Conservation (phyloP, 1,140 invertebrate species). For the Plutomurus gul region DNA sequence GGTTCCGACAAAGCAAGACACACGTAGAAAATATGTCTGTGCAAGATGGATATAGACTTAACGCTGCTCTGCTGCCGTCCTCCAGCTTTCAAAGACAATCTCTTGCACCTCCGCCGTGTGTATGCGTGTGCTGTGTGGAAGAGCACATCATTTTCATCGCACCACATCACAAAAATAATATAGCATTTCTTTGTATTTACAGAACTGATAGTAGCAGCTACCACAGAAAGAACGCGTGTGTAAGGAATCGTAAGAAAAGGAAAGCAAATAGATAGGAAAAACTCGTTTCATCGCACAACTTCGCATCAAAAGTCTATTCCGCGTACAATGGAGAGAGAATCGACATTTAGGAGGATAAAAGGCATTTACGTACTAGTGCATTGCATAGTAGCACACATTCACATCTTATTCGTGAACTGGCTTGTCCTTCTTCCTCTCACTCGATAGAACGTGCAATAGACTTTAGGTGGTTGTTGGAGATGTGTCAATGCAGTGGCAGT, state of each 20-base stretch:
- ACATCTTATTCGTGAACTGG: background rate
- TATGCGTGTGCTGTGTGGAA: no score
- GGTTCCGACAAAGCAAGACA: no score
- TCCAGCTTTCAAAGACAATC: no score
- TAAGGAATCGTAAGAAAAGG: background rate
- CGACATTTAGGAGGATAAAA: slow-evolving; percentile 24
- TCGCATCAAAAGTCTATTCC: slow-evolving; percentile 26
- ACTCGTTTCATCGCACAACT: slow-evolving; percentile 18
- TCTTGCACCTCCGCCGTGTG: no score
- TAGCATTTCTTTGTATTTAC: background rate
- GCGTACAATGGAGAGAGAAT: slow-evolving; percentile 9
- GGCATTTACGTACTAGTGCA: background rate
- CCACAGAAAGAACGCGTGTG: background rate
- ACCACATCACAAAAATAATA: no score
- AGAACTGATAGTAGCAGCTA: background rate
- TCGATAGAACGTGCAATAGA: background rate
- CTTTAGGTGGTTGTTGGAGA: background rate
- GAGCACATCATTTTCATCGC: no score
- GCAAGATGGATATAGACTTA: no score
- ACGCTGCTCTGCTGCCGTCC: no score
- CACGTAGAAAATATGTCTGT: no score
- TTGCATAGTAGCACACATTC: background rate
- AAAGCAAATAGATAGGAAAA: background rate
- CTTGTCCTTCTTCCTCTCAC: background rate
- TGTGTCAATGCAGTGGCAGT: background rate